Evolutionary conservation across 2,888 invertebrate genomes (phyloP).

Genomic region (Macroteleia sp.): DNA sequence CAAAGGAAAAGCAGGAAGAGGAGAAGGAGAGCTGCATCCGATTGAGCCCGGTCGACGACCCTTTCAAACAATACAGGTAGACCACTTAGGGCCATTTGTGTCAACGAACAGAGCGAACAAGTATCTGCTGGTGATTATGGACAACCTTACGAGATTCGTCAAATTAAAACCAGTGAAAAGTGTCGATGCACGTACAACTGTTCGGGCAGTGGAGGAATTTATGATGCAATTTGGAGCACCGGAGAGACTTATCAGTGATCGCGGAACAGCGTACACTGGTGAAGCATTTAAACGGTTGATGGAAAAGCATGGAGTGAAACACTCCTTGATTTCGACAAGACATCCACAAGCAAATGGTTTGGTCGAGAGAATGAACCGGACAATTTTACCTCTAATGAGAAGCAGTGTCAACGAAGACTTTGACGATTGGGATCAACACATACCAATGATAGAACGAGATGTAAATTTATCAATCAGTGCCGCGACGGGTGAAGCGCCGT

Average conservation of each 20-base stretch:
- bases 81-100: too few relatives aligned
- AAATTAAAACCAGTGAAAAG: too few relatives aligned
- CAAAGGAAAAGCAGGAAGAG: too few relatives aligned
- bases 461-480: neutral
- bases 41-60: too few relatives aligned
- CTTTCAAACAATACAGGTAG: too few relatives aligned
- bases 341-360: constrained; percentile 63
- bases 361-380: constrained; percentile 26
- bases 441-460: constrained; percentile 1
- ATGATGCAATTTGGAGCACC: constrained; percentile 38
- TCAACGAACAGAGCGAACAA: too few relatives aligned
- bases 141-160: too few relatives aligned
- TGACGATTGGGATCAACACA: constrained; percentile 15
- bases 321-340: constrained; percentile 42
- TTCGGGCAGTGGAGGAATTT: neutral
- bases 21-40: too few relatives aligned
- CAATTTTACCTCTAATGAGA: constrained; percentile 9
- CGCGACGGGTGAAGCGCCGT: constrained; percentile 5
- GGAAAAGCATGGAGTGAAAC: constrained; percentile 34
- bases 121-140: too few relatives aligned
- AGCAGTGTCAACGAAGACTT: neutral
- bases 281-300: constrained; percentile 10
- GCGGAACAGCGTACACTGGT: constrained; percentile 53
- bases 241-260: constrained; percentile 55
- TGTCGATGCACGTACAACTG: neutral